Base-by-base conservation (phyloP, 1,140 invertebrate genomes). In the Kradibia gibbosae region DNA sequence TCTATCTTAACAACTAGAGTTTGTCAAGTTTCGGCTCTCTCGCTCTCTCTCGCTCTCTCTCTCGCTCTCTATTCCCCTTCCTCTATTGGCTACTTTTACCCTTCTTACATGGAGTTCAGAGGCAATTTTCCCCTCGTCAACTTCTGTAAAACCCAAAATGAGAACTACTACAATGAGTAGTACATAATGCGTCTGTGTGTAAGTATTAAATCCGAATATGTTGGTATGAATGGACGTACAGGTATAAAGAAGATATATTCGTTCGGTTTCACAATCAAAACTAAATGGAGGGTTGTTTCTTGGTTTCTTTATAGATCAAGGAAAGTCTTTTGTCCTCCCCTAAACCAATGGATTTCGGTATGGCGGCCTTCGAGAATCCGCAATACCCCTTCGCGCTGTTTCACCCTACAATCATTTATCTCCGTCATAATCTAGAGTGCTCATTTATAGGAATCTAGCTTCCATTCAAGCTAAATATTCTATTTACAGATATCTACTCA, bases 341-440 rank as follows among this genome's bases (percentile, higher is more conserved):
- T 34, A 65, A 36, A 65, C 13, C 60, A 65, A 65, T 65, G 60
- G 60, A 36, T 65, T 65, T 31, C 34, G 34, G 34, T 36, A 17
- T 65, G 15, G 13, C 36, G 60, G 28, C 60, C 60, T 65, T 65
- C 60, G 31, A 11, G 31, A 65, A 65, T 65, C 15, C 13, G 15
- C 60, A 65, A 65, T 36, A 65, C 34, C 31, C 60, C 60, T 65
- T 65, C 60, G 10, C 34, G 60, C 13, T 65, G 28, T 65, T 65
- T 36, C 60, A 65, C 31, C 31, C 60, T 65, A 65, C 60, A 36
- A 28, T 36, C 60, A 65, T 65, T 36, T 65, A 65, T 65, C 60
- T 65, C 34, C 34, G 60, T 65, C 60, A 65, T 65, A 65, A 65
- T 36, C 60, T 65, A 65, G 34, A 36, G 60, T 65, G 31, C 60